A percentile compares a stretch with the other conserved stretches of the same genome.
Conservation (phyloP, 2,113 vertebrate genomes). For the Syngnathus typhle region DNA sequence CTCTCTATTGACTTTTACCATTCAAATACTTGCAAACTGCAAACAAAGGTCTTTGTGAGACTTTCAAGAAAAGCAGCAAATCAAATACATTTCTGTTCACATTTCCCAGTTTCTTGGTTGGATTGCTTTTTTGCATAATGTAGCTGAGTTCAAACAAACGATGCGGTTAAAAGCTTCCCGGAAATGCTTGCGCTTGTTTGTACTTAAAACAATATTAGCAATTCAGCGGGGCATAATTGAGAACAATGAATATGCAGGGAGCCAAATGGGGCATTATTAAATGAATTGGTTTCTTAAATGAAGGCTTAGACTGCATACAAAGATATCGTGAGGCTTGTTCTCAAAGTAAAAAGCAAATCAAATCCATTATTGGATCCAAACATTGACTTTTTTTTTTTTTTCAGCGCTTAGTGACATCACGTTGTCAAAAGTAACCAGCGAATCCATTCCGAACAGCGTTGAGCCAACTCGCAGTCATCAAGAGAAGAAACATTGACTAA, state of each 20-base stretch:
- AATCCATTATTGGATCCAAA: neutral
- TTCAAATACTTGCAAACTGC: slow-evolving; percentile 8
- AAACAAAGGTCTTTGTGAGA: too few relatives aligned
- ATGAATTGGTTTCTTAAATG: neutral
- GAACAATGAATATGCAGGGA: neutral
- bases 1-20: slow-evolving; percentile 35
- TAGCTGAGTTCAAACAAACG: slow-evolving; percentile 11
- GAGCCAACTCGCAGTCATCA: neutral
- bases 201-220: slow-evolving; percentile 10
- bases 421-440: neutral
- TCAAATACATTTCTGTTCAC: slow-evolving; percentile 1
- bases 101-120: neutral
- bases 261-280: neutral
- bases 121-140: slow-evolving; percentile 26
- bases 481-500: slow-evolving; percentile 1
- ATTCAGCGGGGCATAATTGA: neutral
- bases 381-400: neutral
- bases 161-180: slow-evolving; percentile 3
- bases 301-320: slow-evolving; percentile 1
- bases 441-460: neutral
- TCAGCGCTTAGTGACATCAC: neutral
- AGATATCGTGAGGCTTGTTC: neutral
- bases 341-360: neutral
- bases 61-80: neutral
- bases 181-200: slow-evolving; percentile 14